A percentile compares a stretch with the other conserved stretches of the same genome.
Evolutionary conservation across 2,888 invertebrate genomes (phyloP).

Genomic region (Pseudoips prasinana): DNA sequence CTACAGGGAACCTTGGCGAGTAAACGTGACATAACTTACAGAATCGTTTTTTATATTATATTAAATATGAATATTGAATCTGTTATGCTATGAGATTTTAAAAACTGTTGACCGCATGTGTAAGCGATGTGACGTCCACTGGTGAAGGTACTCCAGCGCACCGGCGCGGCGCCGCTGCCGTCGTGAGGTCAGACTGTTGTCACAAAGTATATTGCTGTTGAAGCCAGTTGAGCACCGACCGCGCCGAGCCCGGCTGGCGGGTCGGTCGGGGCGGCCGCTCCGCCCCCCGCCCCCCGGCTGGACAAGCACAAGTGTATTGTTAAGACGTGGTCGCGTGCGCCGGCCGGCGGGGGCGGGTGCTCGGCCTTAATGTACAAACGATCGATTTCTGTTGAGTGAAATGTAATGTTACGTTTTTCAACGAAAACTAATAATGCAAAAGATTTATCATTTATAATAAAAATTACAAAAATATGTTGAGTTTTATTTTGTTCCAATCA

Average conservation of each 20-base stretch:
- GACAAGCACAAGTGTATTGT: too few relatives aligned
- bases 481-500: too few relatives aligned
- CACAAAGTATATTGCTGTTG: conserved; percentile 29
- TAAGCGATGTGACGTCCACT: too few relatives aligned
- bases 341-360: conserved; percentile 1
- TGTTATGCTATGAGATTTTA: too few relatives aligned
- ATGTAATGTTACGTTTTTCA: conserved; percentile 66
- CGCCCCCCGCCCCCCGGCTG: too few relatives aligned
- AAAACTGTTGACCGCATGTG: too few relatives aligned
- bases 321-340: neutral
- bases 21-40: too few relatives aligned
- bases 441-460: conserved; percentile 76
- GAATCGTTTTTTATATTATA: too few relatives aligned
- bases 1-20: too few relatives aligned
- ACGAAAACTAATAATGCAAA: conserved; percentile 56
- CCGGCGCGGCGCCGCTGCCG: conserved; percentile 1
- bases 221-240: conserved; percentile 17
- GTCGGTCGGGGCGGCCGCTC: too few relatives aligned
- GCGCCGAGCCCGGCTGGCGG: neutral
- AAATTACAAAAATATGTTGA: conserved; percentile 41
- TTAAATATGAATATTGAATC: too few relatives aligned
- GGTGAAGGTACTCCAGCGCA: too few relatives aligned
- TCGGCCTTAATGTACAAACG: conserved; percentile 13
- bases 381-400: conserved; percentile 43
- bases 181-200: conserved; percentile 14